Base-by-base conservation (phyloP, 2,113 vertebrate species). In the Scomber scombrus region DNA sequence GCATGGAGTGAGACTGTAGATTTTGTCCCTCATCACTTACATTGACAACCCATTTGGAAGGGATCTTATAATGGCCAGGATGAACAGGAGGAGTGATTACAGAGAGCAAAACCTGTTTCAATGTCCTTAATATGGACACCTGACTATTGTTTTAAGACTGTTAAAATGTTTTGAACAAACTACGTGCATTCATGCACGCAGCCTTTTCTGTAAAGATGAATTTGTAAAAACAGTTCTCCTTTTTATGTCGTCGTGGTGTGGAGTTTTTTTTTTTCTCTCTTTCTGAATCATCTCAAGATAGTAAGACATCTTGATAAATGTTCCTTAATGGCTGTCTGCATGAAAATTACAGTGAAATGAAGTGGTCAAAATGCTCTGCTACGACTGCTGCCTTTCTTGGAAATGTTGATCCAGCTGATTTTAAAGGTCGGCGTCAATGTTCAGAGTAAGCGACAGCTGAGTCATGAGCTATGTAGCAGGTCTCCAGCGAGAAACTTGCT, bases 401-500 rank as follows among this genome's bases (percentile, higher is more conserved):
- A 26, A 26, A 43, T 23, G 45, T n/a, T 68, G 21, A 21, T 77
- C 15, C 3, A 54, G 10, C 16, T 57, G 4, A 40, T 60, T 54
- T 26, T 34, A 49, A n/a, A 60, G 60, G 15, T 66, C 34, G 51
- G 16, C 3, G 1, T 55, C 55, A 18, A 52, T 7, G 19, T 80
- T 80, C 19, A 47, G 58, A 40, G 7, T 21, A 64, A 60, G 46
- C 43, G 19, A 34, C n/a, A 43, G 63, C n/a, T 61, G 23, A 62
- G 60, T 57, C 62, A 63, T 54, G 34, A 68, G 50, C 47, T 43
- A 21, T 68, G 10, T 26, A 52, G 68, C 26, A 1, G 16, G 57
- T 29, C 47, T 68, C 29, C 31, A 60, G 34, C 23, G 16, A 2
- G 45, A 18, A 51, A 57, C 23, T 46, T 65, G 63, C 23, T 55